Evolutionary conservation across 2,888 invertebrate genomes (phyloP).

Genomic region (Caenorhabditis virilis): DNA sequence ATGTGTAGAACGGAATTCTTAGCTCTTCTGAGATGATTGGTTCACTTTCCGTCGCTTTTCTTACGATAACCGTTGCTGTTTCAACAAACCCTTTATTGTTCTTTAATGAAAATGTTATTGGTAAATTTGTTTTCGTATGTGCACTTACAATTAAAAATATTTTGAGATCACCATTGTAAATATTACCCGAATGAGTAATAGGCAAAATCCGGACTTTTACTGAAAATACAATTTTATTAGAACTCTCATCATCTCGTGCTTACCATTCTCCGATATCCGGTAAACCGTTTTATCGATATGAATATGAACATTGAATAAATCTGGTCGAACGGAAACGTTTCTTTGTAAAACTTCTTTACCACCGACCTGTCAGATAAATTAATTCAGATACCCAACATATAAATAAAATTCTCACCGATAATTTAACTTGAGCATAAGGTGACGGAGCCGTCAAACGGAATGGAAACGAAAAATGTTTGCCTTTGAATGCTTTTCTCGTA

Average conservation of each 20-base stretch:
- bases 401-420: too few relatives aligned
- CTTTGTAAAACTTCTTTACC: neutral
- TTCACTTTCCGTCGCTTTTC: conserved; percentile 14
- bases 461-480: too few relatives aligned
- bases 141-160: conserved; percentile 40
- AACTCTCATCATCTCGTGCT: neutral
- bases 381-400: too few relatives aligned
- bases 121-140: neutral
- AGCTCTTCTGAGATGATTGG: conserved; percentile 37
- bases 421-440: too few relatives aligned
- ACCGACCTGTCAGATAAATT: too few relatives aligned
- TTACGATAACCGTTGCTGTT: conserved; percentile 12
- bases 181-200: conserved; percentile 39
- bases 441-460: too few relatives aligned
- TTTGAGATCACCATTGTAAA: conserved; percentile 48
- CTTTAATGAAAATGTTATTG: conserved; percentile 2
- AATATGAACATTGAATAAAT: conserved; percentile 54
- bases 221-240: conserved; percentile 16
- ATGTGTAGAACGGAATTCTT: conserved; percentile 52
- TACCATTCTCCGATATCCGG: conserved; percentile 54
- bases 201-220: conserved; percentile 59
- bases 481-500: too few relatives aligned
- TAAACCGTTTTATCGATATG: conserved; percentile 60
- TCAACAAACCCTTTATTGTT: conserved; percentile 29
- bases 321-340: conserved; percentile 41